phyloP scores from a whole-genome alignment of 1,140 invertebrate genomes.

The Proctacanthus coquilletti region DNA sequence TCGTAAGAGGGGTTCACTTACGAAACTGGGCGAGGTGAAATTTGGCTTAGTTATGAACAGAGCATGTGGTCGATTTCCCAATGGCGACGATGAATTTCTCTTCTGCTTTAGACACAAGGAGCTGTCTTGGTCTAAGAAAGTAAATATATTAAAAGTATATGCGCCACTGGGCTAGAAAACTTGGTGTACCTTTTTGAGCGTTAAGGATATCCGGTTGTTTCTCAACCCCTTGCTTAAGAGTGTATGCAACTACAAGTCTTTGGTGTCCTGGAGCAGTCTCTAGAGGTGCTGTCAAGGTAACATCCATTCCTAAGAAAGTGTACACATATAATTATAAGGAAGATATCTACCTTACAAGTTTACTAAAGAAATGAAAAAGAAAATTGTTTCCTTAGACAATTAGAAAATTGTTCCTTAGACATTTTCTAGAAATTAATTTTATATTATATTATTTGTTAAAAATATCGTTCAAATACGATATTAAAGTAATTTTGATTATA shows the following conservation, averaged over 20 bases:
- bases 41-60: conserved; percentile 12
- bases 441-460: too few species aligned
- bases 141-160: neutral
- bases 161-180: neutral
- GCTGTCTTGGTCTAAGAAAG: neutral
- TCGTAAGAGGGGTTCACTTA: too few species aligned
- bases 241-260: conserved; percentile 40
- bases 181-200: conserved; percentile 28
- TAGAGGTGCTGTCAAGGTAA: conserved; percentile 30
- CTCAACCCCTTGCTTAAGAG: conserved; percentile 35
- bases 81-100: conserved; percentile 20
- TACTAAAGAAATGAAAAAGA: too few species aligned
- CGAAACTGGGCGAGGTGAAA: neutral
- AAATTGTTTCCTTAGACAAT: too few species aligned
- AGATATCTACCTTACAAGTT: too few species aligned
- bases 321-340: too few species aligned
- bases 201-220: conserved; percentile 32
- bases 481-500: too few species aligned
- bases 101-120: neutral
- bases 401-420: too few species aligned
- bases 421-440: too few species aligned
- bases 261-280: conserved; percentile 43
- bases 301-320: conserved; percentile 34
- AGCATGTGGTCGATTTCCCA: conserved; percentile 28
- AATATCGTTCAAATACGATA: too few species aligned